Base-by-base conservation (phyloP, 2,113 vertebrate genomes). In the Mellivora capensis region DNA sequence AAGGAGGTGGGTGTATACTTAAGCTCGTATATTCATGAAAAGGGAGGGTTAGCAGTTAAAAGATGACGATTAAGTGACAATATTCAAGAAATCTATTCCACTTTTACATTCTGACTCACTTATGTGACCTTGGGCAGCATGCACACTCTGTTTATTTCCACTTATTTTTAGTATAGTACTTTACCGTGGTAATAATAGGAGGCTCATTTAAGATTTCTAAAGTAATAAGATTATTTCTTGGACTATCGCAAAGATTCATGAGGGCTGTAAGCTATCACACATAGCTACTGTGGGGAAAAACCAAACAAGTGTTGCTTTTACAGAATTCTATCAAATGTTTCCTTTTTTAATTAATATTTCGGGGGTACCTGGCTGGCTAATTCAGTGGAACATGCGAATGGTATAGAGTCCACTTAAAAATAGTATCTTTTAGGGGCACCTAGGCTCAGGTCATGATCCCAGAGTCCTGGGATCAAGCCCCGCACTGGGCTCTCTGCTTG, bases 1-100 rank as follows among this genome's bases (percentile, higher is more conserved):
- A 94, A 85, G 96, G 93, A 95, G 76, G 96, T 96, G 93, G 97
- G 96, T 34, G 96, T 83, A 11, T 59, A 21, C 90, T 44, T 89
- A 47, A 94, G 37, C 59, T 59, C 81, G 47, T 76, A 15, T 88
- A 49, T 82, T 82, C 89, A 4, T 39, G 91, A 25, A 77, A 39
- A 82, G 49, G 86, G 74, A 91, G 59, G 85, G 67, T 84, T 72
- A 86, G 67, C 72, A 23, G 59, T 47, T 44, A 74, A 76, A 76
- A 64, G 89, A 82, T 29, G 82, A 71, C 31, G 44, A 15, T 29
- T 31, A 71, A 82, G 77, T 91, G 82, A 69, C 34, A 49, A 8
- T 27, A 44, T 59, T 94, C 44, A 39, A 76, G 90, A 83, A 81
- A n/a, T 84, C 44, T 37, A 0, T 95, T 94, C 64, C 11, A 25